Base-by-base conservation (phyloP, 2,888 invertebrate genomes). In the Caenorhabditis macrosperma region DNA sequence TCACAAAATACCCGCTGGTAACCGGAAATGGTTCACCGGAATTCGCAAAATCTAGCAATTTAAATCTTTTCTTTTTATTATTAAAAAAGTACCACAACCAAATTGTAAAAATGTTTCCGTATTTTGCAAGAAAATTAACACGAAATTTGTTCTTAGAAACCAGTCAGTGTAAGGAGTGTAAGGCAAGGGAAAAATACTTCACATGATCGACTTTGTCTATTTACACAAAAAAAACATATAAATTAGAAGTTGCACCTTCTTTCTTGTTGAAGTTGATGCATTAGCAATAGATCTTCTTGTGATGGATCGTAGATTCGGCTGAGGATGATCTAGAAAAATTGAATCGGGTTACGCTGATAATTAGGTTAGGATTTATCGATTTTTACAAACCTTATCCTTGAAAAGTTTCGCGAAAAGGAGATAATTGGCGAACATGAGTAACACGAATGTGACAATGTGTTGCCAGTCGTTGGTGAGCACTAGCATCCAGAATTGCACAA, bases 361-460 rank as follows among this genome's bases (percentile, higher is more conserved):
- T n/a, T n/a, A n/a, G n/a, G n/a, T n/a, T n/a, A n/a, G n/a, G n/a
- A n/a, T n/a, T n/a, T n/a, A n/a, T n/a, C n/a, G n/a, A n/a, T n/a
- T n/a, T n/a, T n/a, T n/a, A n/a, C n/a, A n/a, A n/a, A 82, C 83
- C 60, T 83, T 82, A 46, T 86, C 96, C 50, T 97, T 93, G 33
- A 94, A 93, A 85, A 96, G 93, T 92, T 96, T 95, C 91, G 96
- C 97, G 52, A 97, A 93, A 0, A 95, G 95, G 89, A 95, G 95
- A 91, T 96, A 96, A 91, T 96, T 97, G 82, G 95, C 95, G 90
- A 96, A 94, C 38, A 96, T 93, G 55, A 97, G 92, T 77, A 96
- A 93, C 5, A 95, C 94, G 87, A 96, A 93, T 1, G 96, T 95
- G 55, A 97, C 91, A 78, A 96, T 94, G 91, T 95, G 95, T 92